Evolutionary conservation across 2,888 invertebrate genomes (phyloP).

Genomic region (Nasonia oneida): DNA sequence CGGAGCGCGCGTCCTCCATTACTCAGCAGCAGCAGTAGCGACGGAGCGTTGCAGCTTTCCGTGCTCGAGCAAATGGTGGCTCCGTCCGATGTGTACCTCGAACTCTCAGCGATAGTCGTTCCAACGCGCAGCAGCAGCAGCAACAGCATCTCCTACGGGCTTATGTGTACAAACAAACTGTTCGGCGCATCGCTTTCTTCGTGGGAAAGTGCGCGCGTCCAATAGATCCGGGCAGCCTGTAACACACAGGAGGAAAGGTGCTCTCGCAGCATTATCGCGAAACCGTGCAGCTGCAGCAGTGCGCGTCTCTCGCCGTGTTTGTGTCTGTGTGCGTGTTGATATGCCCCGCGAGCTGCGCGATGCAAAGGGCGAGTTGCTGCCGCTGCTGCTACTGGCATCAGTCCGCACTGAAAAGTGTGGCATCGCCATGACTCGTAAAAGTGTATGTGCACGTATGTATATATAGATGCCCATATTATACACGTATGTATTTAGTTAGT

Average conservation of each 20-base stretch:
- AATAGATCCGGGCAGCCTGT: not conserved
- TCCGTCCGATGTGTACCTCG: not conserved
- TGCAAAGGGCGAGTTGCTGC: not conserved
- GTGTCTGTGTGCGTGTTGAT: not conserved
- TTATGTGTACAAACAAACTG: not conserved
- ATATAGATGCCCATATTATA: not conserved
- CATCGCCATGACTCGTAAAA: slow-evolving; percentile 14
- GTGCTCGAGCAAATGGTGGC: slow-evolving; percentile 37
- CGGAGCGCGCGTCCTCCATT: slow-evolving; percentile 75
- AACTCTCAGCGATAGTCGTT: not conserved
- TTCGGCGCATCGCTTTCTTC: not conserved
- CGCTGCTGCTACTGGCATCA: not conserved
- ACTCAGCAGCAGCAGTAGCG: slow-evolving; percentile 69
- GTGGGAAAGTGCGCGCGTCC: not conserved
- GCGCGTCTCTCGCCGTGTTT: not conserved
- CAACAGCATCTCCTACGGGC: too few relatives aligned
- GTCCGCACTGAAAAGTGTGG: slow-evolving; percentile 9
- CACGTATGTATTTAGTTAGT: not conserved
- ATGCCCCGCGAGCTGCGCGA: slow-evolving; percentile 37
- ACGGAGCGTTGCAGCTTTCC: slow-evolving; percentile 28
- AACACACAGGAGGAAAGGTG: not conserved
- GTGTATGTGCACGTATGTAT: not conserved
- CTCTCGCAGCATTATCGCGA: not conserved
- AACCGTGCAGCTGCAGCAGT: not conserved
- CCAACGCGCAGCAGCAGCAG: too few relatives aligned